phyloP scores from a whole-genome alignment of 2,113 vertebrate species.

The Heterocephalus glaber region DNA sequence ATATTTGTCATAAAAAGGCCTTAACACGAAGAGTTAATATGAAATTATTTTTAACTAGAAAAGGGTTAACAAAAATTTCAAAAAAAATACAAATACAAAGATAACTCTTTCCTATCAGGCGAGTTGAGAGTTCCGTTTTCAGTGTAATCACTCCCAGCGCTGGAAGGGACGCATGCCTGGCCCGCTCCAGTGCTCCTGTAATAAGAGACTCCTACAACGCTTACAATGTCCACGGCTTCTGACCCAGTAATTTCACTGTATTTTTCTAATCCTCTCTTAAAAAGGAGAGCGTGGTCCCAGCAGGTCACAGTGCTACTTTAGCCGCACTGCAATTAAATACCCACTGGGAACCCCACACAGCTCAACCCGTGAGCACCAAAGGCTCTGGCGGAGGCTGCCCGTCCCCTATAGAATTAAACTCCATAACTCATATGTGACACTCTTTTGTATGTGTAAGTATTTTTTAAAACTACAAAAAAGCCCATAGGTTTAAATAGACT shows the following conservation, averaged over 20 bases:
- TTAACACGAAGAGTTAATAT: neutral
- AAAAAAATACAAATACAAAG: neutral
- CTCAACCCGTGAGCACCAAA: neutral
- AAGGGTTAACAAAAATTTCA: neutral
- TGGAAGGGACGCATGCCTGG: fast-evolving
- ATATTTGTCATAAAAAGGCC: neutral
- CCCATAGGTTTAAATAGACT: neutral
- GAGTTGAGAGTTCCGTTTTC: neutral
- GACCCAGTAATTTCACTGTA: neutral
- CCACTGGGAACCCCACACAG: neutral
- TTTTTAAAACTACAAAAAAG: neutral
- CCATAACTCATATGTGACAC: neutral
- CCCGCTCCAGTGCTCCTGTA: too few relatives aligned
- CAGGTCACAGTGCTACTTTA: neutral
- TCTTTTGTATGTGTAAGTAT: neutral
- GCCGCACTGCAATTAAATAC: neutral
- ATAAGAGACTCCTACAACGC: neutral
- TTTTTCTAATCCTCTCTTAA: neutral
- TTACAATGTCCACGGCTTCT: neutral
- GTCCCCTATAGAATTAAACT: neutral
- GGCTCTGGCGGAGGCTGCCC: neutral
- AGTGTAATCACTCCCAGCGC: neutral
- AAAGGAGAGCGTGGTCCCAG: neutral
- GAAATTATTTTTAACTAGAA: neutral
- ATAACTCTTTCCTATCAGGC: neutral